Evolutionary conservation across 2,797 vertebrate species (phyloP).

Genomic region (Parotocinclus haroldoi): DNA sequence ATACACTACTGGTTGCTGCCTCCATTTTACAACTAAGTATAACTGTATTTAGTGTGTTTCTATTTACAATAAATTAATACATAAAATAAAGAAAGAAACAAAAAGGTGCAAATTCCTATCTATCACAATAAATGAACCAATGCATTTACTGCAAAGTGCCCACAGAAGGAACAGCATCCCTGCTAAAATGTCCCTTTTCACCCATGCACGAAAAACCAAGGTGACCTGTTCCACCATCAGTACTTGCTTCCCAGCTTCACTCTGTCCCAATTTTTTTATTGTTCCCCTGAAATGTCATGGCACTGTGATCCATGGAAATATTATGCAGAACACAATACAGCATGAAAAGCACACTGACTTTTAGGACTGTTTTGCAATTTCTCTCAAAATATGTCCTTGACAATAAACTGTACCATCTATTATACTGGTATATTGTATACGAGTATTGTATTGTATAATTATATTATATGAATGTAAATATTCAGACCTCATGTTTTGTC

Average conservation of each 20-base stretch:
- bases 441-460: no score
- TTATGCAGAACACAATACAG: constrained; percentile 3
- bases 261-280: constrained; percentile 12
- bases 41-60: no score
- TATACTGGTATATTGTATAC: no score
- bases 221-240: background rate
- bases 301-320: constrained; percentile 6
- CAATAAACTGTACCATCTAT: no score
- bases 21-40: no score
- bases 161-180: background rate
- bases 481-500: no score
- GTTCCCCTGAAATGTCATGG: constrained; percentile 16
- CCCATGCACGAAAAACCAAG: background rate
- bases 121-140: background rate
- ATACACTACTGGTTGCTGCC: no score
- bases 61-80: no score
- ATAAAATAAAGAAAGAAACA: background rate
- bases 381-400: no score
- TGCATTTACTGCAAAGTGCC: background rate
- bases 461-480: no score
- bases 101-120: background rate
- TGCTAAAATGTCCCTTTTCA: background rate
- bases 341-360: background rate
- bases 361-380: background rate
- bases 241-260: background rate